Evolutionary conservation across 1,140 invertebrate genomes (phyloP), one percentile per base, ranked within the genome.

Genomic region (Nasonia vitripennis): DNA sequence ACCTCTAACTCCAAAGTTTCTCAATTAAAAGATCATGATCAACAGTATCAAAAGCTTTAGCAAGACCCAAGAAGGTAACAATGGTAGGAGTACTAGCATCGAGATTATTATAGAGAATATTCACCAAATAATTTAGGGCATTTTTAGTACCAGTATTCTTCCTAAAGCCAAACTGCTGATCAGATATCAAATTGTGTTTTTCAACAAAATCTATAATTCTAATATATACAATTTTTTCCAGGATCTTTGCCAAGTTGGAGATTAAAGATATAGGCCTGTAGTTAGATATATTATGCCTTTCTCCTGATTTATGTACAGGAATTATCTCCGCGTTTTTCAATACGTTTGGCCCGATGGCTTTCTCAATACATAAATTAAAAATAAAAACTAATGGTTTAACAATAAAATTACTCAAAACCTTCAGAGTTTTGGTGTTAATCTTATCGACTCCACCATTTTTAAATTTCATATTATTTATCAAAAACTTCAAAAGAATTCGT

Each of bases 321-420:
- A 78, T 89, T 34, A 89, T 78, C 27, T 75, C 78, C 41, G 88
- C 85, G 14, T 48, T 67, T 71, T 90, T 89, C 86, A 88, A 90
- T 5, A 70, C 62, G 9, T 77, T 34, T 14, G 88, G 88, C 80
- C 89, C 85, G 34, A 37, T 37, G 34, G 3, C 34, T 37, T 37
- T 37, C 34, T 37, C 34, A 37, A 37, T 37, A 37, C 87, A 86
- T 71, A 34, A 4, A 55, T 85, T 82, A 80, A 89, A 89, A 31
- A 90, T 73, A 3, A 79, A 34, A 48, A n/a, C 67, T 7, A 89
- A n/a, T 1, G 89, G 86, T 45, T 67, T 0, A 48, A 75, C 27
- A 14, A 89, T 45, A n/a, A 70, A 75, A 78, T 73, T 74, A 34
- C 27, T 23, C 74, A 87, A 88, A 34, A 81, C 55, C 70, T 84